phyloP scores from a whole-genome alignment of 2,888 invertebrate genomes.

The Aleiodes alternator region DNA sequence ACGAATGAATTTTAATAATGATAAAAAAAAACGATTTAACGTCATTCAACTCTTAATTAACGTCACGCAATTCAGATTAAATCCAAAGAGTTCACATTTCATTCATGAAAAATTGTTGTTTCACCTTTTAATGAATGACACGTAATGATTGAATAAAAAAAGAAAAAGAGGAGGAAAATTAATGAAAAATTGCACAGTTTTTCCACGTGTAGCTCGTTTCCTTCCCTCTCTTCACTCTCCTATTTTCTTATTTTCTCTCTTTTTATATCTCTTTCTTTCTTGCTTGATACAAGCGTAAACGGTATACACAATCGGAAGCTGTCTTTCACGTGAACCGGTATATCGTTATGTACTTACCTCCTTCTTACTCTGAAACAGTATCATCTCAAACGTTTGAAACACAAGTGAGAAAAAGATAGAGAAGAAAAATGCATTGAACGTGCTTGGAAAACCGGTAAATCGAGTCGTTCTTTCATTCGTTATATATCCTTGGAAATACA shows the following conservation, averaged over 20 bases:
- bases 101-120: no score
- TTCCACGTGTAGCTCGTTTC: constrained; percentile 25
- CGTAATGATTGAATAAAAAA: no score
- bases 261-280: constrained; percentile 27
- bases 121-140: no score
- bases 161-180: background rate
- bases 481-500: constrained; percentile 61
- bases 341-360: constrained; percentile 52
- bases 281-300: constrained; percentile 20
- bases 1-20: no score
- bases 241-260: background rate
- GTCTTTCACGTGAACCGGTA: constrained; percentile 53
- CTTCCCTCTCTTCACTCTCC: constrained; percentile 1
- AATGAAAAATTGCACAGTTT: background rate
- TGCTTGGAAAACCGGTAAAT: constrained; percentile 62
- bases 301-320: constrained; percentile 42
- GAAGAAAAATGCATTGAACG: constrained; percentile 47
- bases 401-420: constrained; percentile 49
- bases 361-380: constrained; percentile 2
- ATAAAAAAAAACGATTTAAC: no score
- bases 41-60: no score
- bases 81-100: no score
- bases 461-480: constrained; percentile 54
- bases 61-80: no score
- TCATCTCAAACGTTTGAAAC: constrained; percentile 32